phyloP scores from a whole-genome alignment of 1,140 invertebrate species.

The Panagrolaimus sp. region DNA sequence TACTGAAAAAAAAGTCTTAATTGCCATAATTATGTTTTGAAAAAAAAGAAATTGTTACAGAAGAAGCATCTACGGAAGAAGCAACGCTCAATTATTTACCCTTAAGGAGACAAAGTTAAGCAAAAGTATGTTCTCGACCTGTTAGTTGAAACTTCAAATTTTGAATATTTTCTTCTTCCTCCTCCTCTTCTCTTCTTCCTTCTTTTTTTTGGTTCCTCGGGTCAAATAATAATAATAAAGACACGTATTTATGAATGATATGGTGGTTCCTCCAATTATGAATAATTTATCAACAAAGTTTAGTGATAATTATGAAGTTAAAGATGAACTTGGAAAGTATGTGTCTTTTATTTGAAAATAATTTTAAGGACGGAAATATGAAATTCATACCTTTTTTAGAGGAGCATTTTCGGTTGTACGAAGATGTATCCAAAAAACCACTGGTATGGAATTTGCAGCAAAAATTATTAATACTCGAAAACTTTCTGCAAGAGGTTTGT shows the following conservation, averaged over 20 bases:
- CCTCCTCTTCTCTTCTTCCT: too few species aligned
- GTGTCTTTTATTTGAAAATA: constrained; percentile 62
- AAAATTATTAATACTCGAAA: constrained; percentile 99
- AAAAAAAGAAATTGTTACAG: too few species aligned
- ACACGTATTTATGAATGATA: constrained; percentile 8
- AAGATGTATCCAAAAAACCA: constrained; percentile 95
- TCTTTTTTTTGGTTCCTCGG: constrained; percentile 6
- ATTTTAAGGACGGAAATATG: neutral
- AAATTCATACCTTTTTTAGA: constrained; percentile 65
- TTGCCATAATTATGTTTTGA: too few species aligned
- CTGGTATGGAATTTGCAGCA: constrained; percentile 94
- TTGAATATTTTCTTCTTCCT: too few species aligned
- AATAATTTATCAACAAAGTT: constrained; percentile 67
- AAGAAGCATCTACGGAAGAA: neutral
- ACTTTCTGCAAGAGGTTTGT: constrained; percentile 89
- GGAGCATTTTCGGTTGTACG: constrained; percentile 98
- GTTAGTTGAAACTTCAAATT: neutral
- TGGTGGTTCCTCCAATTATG: constrained; percentile 47
- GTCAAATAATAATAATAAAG: neutral
- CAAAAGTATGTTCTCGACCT: constrained; percentile 7
- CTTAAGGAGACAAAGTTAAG: constrained; percentile 4
- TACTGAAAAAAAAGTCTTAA: too few species aligned
- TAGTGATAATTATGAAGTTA: constrained; percentile 98
- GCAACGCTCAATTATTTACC: constrained; percentile 16
- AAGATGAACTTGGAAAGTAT: constrained; percentile 99